Evolutionary conservation across 2,888 invertebrate species (phyloP), one percentile per base, ranked within the genome.

Genomic region (Glyphotaelius pellucidus): DNA sequence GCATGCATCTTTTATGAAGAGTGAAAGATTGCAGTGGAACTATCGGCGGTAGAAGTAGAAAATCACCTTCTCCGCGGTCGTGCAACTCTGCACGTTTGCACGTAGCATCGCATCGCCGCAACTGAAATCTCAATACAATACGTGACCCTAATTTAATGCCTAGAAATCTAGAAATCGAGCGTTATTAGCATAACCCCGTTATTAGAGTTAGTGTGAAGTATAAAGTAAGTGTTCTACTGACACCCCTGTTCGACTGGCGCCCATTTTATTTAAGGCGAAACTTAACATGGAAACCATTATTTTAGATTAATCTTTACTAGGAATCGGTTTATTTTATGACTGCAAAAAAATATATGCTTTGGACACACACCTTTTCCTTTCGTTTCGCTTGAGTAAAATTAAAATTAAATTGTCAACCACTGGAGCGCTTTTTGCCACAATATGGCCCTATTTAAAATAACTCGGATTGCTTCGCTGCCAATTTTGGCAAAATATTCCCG

Each of bases 91-190:
- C 83, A 83, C 83, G 35, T 83, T n/a, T 67, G 83, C 83, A 67
- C 67, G 7, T 67, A 67, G 83, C 83, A 12, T 31, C 25, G 83
- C 83, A n/a, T 31, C 83, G 35, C 35, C 35, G 83, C 83, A 9
- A 38, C 32, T 83, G 83, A 38, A 32, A 25, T 83, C 83, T 32
- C 35, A 35, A 83, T 83, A 83, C 83, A 83, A 25, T 83, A 83
- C 83, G 83, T 83, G 83, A 83, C 83, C 83, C 83, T 83, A 83
- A 83, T 83, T 83, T 83, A 11, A 67, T 35, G 83, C 32, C 19
- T 32, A 32, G 83, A 83, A 83, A 83, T 31, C 32, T 83, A 83
- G 83, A 35, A 35, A 83, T 83, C 83, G 67, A 67, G 67, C 67
- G 67, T 25, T 67, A 4, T 9, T 67, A 67, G 67, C 67, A 5